These are phyloP conservation scores for Archilochus colubris DNA, from an alignment of 2,113 vertebrate genomes.

Conservation along the genomic window DNA sequence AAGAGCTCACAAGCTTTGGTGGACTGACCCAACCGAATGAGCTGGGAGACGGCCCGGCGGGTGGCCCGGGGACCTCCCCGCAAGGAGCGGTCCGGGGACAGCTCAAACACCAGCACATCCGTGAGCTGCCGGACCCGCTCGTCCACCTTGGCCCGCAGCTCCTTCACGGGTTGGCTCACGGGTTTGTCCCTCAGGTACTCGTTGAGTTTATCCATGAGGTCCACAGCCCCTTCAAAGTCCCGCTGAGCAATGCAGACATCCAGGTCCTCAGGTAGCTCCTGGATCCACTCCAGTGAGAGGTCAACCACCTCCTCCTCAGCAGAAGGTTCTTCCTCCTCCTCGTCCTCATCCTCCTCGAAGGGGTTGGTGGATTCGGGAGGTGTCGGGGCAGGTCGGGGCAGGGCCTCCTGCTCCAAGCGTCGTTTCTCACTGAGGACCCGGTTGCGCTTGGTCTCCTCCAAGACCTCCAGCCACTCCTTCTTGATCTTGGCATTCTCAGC, in stretches of 20 bases:
- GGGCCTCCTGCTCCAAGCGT: conserved; percentile 86
- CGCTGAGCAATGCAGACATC: conserved; percentile 97
- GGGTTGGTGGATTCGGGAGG: conserved; percentile 84
- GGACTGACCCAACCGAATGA: conserved; percentile 93
- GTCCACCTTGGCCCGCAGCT: conserved; percentile 87
- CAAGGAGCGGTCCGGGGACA: conserved; percentile 92
- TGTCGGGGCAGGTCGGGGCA: conserved; percentile 32
- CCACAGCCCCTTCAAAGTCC: conserved; percentile 96
- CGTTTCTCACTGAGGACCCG: conserved; percentile 85
- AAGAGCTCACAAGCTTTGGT: conserved; percentile 97
- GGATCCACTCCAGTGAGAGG: conserved; percentile 93
- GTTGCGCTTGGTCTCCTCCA: conserved; percentile 94
- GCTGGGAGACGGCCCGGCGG: conserved; percentile 92
- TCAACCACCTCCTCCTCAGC: conserved; percentile 82
- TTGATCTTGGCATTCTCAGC: conserved; percentile 98
- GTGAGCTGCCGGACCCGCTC: conserved; percentile 93
- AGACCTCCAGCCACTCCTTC: conserved; percentile 97
- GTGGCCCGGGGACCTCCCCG: conserved; percentile 93
- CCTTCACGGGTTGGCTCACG: conserved; percentile 84
- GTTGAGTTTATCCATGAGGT: conserved; percentile 92
- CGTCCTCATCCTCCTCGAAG: conserved; percentile 77
- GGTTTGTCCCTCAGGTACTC: conserved; percentile 89
- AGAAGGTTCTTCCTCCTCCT: conserved; percentile 66
- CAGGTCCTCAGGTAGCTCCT: conserved; percentile 94
- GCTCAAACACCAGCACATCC: conserved; percentile 93